Base-by-base conservation (phyloP, 2,888 invertebrate species). In the Erebia ligea region DNA sequence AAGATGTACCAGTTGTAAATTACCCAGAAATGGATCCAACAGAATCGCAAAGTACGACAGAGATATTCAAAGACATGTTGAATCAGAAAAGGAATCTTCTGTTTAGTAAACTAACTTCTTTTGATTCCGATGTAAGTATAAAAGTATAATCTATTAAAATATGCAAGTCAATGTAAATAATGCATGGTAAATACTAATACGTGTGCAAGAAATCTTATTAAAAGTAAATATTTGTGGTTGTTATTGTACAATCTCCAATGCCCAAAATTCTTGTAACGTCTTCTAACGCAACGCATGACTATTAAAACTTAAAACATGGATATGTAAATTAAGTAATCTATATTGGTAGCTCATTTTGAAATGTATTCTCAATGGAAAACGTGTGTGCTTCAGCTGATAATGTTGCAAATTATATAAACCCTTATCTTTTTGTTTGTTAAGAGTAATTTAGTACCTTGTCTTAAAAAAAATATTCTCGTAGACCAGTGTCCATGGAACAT, bases 61-160 rank as follows among this genome's bases (percentile, higher is more conserved):
- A 98, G 82, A 98, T 98, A 95, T 97, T 99, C 86, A 96, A 98
- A 83, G 98, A 98, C 82, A 96, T 99, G 95, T 94, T 99, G 79
- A 97, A 97, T 77, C 98, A 98, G 86, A 99, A 99, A 88, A 95
- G 98, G 78, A 97, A 98, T 83, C 95, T 97, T 81, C 94, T 98
- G 42, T 94, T 98, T 76, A 97, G 97, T 86, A 98, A 97, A 90
- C 93, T 98, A 70, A 97, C 98, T 69, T 98, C 97, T 9, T 98
- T 96, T 86, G 99, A 97, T 82, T 97, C 98, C 0, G 98, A 98
- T 91, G 98, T 98, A 94, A 96, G 96, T 95, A 84, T 80, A 68
- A 73, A 80, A 67, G 50, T 66, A 68, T 10, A 61, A 34, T 15
- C 10, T 58, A 58, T 61, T 67, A 74, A 67, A 70, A 34, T 34